phyloP scores from a whole-genome alignment of 1,140 invertebrate species.

The Monochamus saltuarius region DNA sequence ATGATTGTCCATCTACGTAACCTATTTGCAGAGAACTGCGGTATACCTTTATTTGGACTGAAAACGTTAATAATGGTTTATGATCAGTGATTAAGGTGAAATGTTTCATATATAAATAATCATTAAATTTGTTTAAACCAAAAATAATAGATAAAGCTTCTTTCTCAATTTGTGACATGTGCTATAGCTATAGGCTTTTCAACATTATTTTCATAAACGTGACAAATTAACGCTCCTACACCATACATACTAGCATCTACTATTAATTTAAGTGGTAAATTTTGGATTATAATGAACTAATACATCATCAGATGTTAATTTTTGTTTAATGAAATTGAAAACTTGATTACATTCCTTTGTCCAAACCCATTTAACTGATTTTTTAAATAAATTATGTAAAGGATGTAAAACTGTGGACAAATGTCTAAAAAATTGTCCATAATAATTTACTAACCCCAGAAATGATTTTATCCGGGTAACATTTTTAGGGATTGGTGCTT shows the following conservation, averaged over 20 bases:
- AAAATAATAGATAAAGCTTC: slow-evolving; percentile 17
- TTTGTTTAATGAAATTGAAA: slow-evolving; percentile 5
- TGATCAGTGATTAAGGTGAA: slow-evolving; percentile 4
- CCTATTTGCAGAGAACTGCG: slow-evolving; percentile 9
- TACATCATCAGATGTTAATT: slow-evolving; percentile 12
- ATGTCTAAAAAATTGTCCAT: slow-evolving; percentile 17
- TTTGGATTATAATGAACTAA: slow-evolving; percentile 16
- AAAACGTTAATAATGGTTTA: slow-evolving; percentile 7
- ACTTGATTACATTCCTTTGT: slow-evolving; percentile 8
- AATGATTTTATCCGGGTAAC: slow-evolving; percentile 26
- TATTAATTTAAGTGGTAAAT: slow-evolving; percentile 25
- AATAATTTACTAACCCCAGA: slow-evolving; percentile 20
- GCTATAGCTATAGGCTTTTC: slow-evolving; percentile 20
- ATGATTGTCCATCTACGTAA: slow-evolving; percentile 1
- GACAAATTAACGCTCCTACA: slow-evolving; percentile 6
- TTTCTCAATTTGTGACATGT: slow-evolving; percentile 12
- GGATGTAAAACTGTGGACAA: slow-evolving; percentile 24
- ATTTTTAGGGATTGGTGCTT: slow-evolving; percentile 8
- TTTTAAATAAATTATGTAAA: slow-evolving; percentile 17
- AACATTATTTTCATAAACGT: slow-evolving; percentile 2
- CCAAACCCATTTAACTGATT: slow-evolving; percentile 14
- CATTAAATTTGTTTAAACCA: slow-evolving; percentile 5
- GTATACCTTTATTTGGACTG: slow-evolving; percentile 13
- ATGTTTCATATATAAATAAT: slow-evolving; percentile 25
- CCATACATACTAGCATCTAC: slow-evolving; percentile 15